Percentiles rank a stretch among this genome's conserved stretches.
Evolutionary conservation across 2,797 vertebrate genomes (phyloP).

Genomic region (Xiphophorus birchmanni): DNA sequence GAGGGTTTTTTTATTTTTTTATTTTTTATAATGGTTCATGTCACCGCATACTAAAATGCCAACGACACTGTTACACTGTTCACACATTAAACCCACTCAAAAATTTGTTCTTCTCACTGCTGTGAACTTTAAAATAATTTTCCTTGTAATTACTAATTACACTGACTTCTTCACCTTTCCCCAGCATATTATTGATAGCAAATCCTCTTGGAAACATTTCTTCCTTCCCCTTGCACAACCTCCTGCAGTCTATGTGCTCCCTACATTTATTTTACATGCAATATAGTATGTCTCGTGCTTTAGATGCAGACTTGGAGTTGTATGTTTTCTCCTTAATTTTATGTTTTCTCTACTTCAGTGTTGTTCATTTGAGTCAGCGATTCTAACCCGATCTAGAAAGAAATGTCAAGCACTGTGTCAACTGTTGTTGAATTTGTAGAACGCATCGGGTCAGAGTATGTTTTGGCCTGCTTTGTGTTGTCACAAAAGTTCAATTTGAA

Average conservation of each 20-base stretch:
- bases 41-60: constrained; percentile 23
- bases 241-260: not conserved
- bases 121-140: constrained; percentile 3
- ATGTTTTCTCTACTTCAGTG: no score
- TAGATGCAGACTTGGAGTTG: no score
- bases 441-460: fast-evolving
- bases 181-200: not conserved
- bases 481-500: not conserved
- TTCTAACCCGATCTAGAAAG: not conserved
- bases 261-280: not conserved
- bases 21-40: constrained; percentile 31
- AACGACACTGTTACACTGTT: constrained; percentile 13
- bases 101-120: constrained; percentile 14
- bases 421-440: not conserved
- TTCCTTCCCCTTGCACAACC: no score
- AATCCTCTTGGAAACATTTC: not conserved
- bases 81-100: constrained; percentile 17
- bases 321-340: not conserved
- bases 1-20: not conserved
- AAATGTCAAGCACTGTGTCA: not conserved
- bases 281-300: not conserved
- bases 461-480: not conserved
- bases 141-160: not conserved
- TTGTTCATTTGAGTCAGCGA: no score
- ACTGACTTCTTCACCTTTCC: not conserved